phyloP scores from a whole-genome alignment of 2,888 invertebrate genomes.

The Cerastis rubricosa region DNA sequence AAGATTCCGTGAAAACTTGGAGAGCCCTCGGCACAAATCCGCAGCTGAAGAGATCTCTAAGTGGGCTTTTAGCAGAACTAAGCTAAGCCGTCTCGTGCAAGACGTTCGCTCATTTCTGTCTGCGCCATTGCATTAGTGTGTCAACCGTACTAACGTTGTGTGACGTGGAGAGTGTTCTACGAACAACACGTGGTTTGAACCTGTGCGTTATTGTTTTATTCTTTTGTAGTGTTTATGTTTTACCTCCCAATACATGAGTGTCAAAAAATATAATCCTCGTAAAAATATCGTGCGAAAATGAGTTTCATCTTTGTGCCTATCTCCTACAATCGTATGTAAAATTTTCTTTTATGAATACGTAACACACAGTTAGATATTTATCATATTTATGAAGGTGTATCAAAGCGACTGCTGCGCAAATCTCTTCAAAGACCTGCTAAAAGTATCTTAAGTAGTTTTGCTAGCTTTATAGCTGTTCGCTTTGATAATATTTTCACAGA shows the following conservation, averaged over 20 bases:
- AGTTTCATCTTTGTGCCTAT: conserved; percentile 47
- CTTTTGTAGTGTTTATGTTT: conserved; percentile 6
- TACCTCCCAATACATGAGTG: conserved; percentile 14
- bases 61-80: conserved; percentile 90
- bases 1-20: conserved; percentile 84
- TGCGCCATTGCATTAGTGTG: conserved; percentile 81
- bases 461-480: conserved; percentile 61
- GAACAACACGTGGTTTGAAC: conserved; percentile 50
- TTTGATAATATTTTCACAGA: conserved; percentile 65
- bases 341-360: conserved; percentile 69
- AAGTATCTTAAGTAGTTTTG: conserved; percentile 68
- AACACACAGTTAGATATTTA: conserved; percentile 67
- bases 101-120: conserved; percentile 87
- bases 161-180: conserved; percentile 48
- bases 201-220: conserved; percentile 39
- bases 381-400: conserved; percentile 70
- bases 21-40: conserved; percentile 87
- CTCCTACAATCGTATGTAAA: conserved; percentile 61
- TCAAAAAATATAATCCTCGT: conserved; percentile 1
- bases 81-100: conserved; percentile 89
- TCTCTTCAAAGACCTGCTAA: conserved; percentile 63
- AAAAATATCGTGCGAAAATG: conserved; percentile 43
- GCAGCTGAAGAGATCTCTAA: conserved; percentile 87
- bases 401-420: conserved; percentile 63
- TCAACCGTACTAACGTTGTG: conserved; percentile 61